Percentiles rank a stretch among this genome's conserved stretches.
Evolutionary conservation across 2,797 vertebrate species (phyloP).

Genomic region (Myioborus miniatus): DNA sequence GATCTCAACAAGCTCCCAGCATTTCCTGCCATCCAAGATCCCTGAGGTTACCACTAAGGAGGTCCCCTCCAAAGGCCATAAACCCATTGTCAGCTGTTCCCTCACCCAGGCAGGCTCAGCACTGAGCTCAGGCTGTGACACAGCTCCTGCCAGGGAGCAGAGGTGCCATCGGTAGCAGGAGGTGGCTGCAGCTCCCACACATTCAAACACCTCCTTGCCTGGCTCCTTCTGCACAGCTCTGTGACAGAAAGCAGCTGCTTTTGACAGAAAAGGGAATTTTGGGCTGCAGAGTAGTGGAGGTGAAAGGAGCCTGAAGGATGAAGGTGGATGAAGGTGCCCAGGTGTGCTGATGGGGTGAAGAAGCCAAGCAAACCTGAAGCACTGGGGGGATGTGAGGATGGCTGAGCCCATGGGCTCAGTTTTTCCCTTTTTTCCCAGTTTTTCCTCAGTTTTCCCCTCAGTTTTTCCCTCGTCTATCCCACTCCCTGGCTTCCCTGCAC

Average conservation of each 20-base stretch:
- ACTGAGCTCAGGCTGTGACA: fast-evolving
- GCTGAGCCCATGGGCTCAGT: neutral
- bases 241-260: neutral
- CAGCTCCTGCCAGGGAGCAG: fast-evolving
- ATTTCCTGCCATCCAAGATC: neutral
- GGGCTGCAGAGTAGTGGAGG: fast-evolving
- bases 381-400: neutral
- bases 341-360: neutral
- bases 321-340: fast-evolving
- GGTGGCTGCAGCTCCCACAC: neutral
- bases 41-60: neutral
- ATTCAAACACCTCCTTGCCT: neutral
- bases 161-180: fast-evolving
- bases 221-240: fast-evolving
- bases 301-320: neutral
- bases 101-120: neutral
- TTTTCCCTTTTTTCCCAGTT: neutral
- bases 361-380: fast-evolving
- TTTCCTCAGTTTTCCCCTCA: neutral
- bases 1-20: neutral
- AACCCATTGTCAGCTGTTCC: fast-evolving
- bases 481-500: fast-evolving
- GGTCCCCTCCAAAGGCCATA: neutral
- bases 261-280: neutral
- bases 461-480: fast-evolving